phyloP scores from a whole-genome alignment of 2,113 vertebrate genomes.

The Philantomba maxwellii region DNA sequence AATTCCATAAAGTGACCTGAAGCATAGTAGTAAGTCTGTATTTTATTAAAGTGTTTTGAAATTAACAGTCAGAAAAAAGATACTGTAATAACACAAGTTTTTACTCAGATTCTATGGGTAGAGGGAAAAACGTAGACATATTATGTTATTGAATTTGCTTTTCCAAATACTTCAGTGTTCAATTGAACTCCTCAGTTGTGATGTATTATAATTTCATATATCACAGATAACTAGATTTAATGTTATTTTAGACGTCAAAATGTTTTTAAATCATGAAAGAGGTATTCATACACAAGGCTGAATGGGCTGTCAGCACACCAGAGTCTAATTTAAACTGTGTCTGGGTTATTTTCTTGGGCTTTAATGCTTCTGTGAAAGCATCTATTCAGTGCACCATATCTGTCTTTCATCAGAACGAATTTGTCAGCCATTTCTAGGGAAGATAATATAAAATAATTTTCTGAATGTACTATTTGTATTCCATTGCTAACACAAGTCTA shows the following conservation, averaged over 20 bases:
- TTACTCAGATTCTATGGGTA: background rate
- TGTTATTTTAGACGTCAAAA: constrained; percentile 49
- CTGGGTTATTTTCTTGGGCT: constrained; percentile 16
- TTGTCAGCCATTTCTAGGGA: constrained; percentile 23
- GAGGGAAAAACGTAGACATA: background rate
- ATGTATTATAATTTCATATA: constrained; percentile 48
- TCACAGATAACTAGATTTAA: constrained; percentile 29
- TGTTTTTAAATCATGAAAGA: constrained; percentile 59
- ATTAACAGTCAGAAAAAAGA: background rate
- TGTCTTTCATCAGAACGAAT: constrained; percentile 45
- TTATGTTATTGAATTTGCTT: constrained; percentile 37
- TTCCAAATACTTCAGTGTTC: constrained; percentile 30
- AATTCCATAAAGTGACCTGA: background rate
- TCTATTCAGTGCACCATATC: constrained; percentile 32
- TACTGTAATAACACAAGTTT: background rate
- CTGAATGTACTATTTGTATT: background rate
- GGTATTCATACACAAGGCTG: constrained; percentile 25
- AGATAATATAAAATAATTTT: constrained; percentile 48
- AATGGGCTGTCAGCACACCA: constrained; percentile 19
- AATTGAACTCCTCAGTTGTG: constrained; percentile 14
- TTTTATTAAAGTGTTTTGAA: constrained; percentile 33
- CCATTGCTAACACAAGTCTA: background rate
- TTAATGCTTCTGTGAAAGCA: constrained; percentile 27
- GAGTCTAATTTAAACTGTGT: constrained; percentile 14
- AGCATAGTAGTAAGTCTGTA: background rate